These are phyloP conservation scores for Malacosoma neustria DNA, from an alignment of 2,888 invertebrate species.

Conservation along the genomic window DNA sequence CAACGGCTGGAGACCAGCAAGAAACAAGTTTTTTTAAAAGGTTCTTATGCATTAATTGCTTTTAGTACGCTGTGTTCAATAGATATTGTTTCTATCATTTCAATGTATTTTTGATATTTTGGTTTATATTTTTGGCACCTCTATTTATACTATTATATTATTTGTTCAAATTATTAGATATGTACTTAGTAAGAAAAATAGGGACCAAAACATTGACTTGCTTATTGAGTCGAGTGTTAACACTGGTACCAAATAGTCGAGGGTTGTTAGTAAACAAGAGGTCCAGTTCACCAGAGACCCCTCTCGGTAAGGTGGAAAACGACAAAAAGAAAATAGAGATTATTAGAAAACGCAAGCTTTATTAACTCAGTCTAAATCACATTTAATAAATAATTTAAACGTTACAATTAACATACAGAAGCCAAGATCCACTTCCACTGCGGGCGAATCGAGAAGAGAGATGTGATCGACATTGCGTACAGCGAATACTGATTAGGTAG, in stretches of 20 bases:
- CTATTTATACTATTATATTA: no score
- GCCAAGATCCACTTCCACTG: slow-evolving; percentile 57
- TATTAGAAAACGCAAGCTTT: slow-evolving; percentile 69
- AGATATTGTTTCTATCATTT: no score
- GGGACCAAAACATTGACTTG: neutral
- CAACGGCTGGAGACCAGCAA: slow-evolving; percentile 47
- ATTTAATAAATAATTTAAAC: slow-evolving; percentile 44
- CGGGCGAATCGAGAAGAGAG: slow-evolving; percentile 54
- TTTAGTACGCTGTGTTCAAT: no score
- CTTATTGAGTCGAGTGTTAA: neutral
- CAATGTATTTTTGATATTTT: no score
- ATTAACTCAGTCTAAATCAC: slow-evolving; percentile 70
- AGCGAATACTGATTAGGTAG: slow-evolving; percentile 67
- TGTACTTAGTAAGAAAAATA: no score
- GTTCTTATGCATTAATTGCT: no score
- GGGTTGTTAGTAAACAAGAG: slow-evolving; percentile 39
- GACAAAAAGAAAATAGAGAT: slow-evolving; percentile 47
- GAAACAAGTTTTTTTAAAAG: no score
- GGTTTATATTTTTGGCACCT: no score
- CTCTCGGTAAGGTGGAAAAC: slow-evolving; percentile 29
- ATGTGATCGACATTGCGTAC: slow-evolving; percentile 56
- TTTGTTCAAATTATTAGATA: no score
- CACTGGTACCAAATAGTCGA: neutral
- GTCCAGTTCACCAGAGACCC: slow-evolving; percentile 58
- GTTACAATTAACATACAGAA: slow-evolving; percentile 48